Conservation (phyloP, 2,797 vertebrate species). For the Coreius guichenoti region DNA sequence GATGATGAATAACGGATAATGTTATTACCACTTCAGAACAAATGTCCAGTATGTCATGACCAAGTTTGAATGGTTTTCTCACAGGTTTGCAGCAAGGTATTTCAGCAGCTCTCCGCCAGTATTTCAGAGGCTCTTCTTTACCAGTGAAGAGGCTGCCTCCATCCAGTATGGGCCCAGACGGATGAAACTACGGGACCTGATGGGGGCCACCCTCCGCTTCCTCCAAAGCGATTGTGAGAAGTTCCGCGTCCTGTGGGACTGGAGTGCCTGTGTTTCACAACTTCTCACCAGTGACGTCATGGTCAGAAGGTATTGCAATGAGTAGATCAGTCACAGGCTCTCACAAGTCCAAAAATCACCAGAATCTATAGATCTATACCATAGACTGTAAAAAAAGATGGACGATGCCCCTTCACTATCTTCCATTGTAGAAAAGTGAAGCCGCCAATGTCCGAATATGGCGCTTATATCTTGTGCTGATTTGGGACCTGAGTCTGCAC, state of each 20-base stretch:
- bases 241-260: constrained; percentile 93
- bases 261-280: constrained; percentile 95
- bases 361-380: neutral
- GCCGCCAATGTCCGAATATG: no score
- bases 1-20: neutral
- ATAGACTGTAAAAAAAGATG: no score
- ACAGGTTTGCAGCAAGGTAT: constrained; percentile 92
- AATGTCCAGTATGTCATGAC: neutral
- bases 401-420: no score
- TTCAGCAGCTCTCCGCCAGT: constrained; percentile 89
- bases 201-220: constrained; percentile 93
- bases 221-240: constrained; percentile 86
- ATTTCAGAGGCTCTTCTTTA: constrained; percentile 95
- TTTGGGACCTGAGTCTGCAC: no score
- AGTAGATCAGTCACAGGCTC: neutral
- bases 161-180: constrained; percentile 91
- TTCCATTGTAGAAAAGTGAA: no score
- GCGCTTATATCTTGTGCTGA: no score
- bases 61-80: neutral
- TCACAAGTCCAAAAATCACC: neutral
- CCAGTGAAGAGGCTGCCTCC: constrained; percentile 88
- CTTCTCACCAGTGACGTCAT: constrained; percentile 93
- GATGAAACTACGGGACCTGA: constrained; percentile 97
- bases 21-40: neutral
- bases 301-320: constrained; percentile 84